A percentile compares a stretch with the other conserved stretches of the same genome.
Evolutionary conservation across 2,888 invertebrate species (phyloP).

Genomic region (Phaonia tiefii): DNA sequence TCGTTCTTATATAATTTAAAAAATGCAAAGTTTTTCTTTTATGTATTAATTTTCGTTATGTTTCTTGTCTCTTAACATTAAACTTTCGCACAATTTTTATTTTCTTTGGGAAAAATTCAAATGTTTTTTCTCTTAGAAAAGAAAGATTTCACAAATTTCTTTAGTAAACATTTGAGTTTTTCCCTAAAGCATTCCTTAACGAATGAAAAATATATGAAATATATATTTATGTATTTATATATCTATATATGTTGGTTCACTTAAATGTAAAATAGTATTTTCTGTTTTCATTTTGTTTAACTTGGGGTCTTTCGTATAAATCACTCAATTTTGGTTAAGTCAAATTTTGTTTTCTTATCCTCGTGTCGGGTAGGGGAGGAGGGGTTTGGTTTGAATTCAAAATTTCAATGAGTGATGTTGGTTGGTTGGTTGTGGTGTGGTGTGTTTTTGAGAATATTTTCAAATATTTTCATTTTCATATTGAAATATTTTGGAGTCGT

Average conservation of each 20-base stretch:
- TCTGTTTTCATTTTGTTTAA: conserved; percentile 35
- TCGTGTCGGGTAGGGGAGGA: neutral
- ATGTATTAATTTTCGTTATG: conserved; percentile 59
- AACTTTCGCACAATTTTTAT: conserved; percentile 64
- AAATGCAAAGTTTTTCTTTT: conserved; percentile 56
- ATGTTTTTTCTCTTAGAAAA: conserved; percentile 18
- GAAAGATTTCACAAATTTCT: neutral
- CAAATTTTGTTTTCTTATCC: conserved; percentile 24
- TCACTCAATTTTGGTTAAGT: conserved; percentile 56
- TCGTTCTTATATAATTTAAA: conserved; percentile 56
- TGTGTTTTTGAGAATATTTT: conserved; percentile 25
- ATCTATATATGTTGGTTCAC: conserved; percentile 9
- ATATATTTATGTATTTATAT: neutral
- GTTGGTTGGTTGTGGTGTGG: no score
- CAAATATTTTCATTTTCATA: conserved; percentile 11
- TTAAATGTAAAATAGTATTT: conserved; percentile 26
- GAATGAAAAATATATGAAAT: conserved; percentile 22
- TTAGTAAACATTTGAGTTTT: conserved; percentile 28
- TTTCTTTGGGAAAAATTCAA: conserved; percentile 33
- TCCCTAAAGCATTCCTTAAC: conserved; percentile 49
- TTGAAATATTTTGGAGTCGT: conserved; percentile 60
- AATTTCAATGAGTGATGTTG: conserved; percentile 69
- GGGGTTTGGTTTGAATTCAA: conserved; percentile 17
- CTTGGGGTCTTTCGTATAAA: conserved; percentile 54
- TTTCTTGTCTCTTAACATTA: conserved; percentile 12